A percentile compares a stretch with the other conserved stretches of the same genome.
phyloP scores from a whole-genome alignment of 2,888 invertebrate genomes.

The Xiphydria camelus region DNA sequence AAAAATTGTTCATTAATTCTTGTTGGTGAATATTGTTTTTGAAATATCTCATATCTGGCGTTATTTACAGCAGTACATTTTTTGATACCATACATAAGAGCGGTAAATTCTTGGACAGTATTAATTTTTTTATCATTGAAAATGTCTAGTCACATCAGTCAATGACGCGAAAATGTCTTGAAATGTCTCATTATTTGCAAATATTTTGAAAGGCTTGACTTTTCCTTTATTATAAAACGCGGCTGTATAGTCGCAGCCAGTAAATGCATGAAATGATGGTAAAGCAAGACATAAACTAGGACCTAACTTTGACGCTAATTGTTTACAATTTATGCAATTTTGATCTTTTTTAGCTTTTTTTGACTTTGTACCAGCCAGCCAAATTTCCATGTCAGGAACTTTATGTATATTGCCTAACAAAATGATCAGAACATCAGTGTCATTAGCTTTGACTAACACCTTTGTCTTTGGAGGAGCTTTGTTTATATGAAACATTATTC shows the following conservation, averaged over 20 bases:
- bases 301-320: constrained; percentile 33
- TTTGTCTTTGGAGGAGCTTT: constrained; percentile 5
- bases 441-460: constrained; percentile 12
- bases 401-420: constrained; percentile 16
- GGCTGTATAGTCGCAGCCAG: constrained; percentile 1
- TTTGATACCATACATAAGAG: constrained; percentile 7
- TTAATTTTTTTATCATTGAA: constrained; percentile 6
- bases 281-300: not conserved
- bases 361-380: not conserved
- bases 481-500: constrained; percentile 20
- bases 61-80: constrained; percentile 5
- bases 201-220: not conserved
- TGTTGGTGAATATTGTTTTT: constrained; percentile 3
- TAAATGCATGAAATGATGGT: not conserved
- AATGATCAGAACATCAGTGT: constrained; percentile 13
- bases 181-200: not conserved
- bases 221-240: constrained; percentile 4
- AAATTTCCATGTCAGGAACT: constrained; percentile 2
- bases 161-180: constrained; percentile 4
- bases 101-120: constrained; percentile 11
- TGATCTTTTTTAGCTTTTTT: constrained; percentile 8
- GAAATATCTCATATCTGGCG: constrained; percentile 8
- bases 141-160: not conserved
- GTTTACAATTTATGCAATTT: constrained; percentile 31
- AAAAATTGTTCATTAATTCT: constrained; percentile 6